Base-by-base conservation (phyloP, 2,888 invertebrate species). In the Ectemnius lituratus region DNA sequence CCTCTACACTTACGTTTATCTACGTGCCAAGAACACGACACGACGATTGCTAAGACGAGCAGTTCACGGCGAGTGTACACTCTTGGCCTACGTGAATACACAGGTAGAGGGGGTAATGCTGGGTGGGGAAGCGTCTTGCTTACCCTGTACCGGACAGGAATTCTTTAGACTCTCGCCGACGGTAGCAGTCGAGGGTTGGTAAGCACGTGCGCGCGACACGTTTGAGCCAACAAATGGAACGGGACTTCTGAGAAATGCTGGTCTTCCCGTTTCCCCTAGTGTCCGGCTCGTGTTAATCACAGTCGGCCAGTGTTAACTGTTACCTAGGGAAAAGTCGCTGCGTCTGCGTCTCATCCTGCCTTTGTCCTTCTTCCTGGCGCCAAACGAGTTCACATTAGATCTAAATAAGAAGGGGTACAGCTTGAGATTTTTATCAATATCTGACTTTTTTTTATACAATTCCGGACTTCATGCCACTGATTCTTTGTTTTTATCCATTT, bases 151-250 rank as follows among this genome's bases (percentile, higher is more conserved):
- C 68, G 57, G 73, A 75, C 63, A 60, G 56, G 78, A 75, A 79
- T 78, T 75, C 79, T 75, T 70, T 37, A 37, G 37, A 37, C 37
- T 6, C 37, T 8, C 59, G 60, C 56, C 58, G 61, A 62, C 56
- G 47, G 56, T 69, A 66, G 63, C 63, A 56, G 56, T 37, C 47
- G 57, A 16, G 78, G 67, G 65, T 66, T 65, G 70, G 63, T 37
- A 71, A 75, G 70, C 75, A 79, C 68, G 75, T 70, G 66, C 70
- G 66, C 37, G 20, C 66, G 70, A 79, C 73, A 79, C 73, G 74
- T 79, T 78, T 79, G 73, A 78, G 67, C 64, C 65, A 59, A 14
- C 49, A 37, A 37, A 37, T 37, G 37, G 37, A 37, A 37, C 11
- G 49, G 46, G 62, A 47, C 52, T 62, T 62, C 58, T 45, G 14